phyloP scores from a whole-genome alignment of 2,797 vertebrate genomes.

The Jordanella pulchra region DNA sequence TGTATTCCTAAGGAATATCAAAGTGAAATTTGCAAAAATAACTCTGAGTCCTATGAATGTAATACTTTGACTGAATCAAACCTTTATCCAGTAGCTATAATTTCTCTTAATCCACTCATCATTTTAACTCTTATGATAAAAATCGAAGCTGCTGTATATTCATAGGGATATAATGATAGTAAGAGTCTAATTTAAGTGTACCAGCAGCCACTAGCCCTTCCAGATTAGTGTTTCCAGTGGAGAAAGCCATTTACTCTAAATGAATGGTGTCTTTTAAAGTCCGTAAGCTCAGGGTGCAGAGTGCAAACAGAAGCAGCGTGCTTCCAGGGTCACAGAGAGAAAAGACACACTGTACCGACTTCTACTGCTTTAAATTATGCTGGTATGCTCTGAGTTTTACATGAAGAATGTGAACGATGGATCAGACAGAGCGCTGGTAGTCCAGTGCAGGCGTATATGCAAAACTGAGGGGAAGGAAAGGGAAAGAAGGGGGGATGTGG shows the following conservation, averaged over 20 bases:
- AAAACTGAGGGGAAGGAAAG: not conserved
- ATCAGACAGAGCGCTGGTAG: conserved; percentile 15
- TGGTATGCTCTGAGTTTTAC: conserved; percentile 30
- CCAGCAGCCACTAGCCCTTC: conserved; percentile 24
- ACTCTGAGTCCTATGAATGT: too few relatives aligned
- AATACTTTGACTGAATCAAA: not conserved
- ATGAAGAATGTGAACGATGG: conserved; percentile 18
- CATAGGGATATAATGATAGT: conserved; percentile 31
- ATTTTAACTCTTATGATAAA: not conserved
- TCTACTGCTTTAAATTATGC: conserved; percentile 28
- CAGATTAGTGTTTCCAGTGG: conserved; percentile 30
- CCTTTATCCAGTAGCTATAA: not conserved
- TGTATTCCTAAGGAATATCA: too few relatives aligned
- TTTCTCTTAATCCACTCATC: not conserved
- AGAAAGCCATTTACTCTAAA: conserved; percentile 53
- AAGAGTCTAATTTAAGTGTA: conserved; percentile 41
- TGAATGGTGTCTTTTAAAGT: conserved; percentile 48
- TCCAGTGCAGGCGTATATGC: conserved; percentile 8
- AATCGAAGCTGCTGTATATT: conserved; percentile 24
- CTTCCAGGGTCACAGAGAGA: conserved; percentile 36
- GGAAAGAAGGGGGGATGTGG: conserved; percentile 35
- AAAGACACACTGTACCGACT: conserved; percentile 23
- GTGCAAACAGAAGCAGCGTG: conserved; percentile 49
- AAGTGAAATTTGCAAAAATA: too few relatives aligned
- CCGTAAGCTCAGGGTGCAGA: conserved; percentile 24